Percentiles rank a stretch among this genome's conserved stretches.
phyloP scores from a whole-genome alignment of 2,797 vertebrate species.

The Tapirus indicus region DNA sequence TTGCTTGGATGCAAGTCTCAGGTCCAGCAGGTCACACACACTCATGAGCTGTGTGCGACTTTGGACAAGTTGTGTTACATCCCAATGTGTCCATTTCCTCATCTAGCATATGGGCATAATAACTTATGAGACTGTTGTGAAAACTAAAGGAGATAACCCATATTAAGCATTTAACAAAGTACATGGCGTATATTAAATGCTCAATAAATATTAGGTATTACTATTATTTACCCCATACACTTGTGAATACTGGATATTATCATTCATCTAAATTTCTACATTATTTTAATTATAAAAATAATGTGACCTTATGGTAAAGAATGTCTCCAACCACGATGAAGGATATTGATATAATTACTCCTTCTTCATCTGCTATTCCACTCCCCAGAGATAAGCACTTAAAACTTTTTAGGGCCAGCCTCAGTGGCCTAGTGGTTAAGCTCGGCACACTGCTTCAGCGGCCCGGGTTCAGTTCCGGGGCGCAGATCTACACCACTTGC shows the following conservation, averaged over 20 bases:
- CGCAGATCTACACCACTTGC: no score
- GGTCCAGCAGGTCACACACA: no score
- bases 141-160: neutral
- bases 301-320: neutral
- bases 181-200: neutral
- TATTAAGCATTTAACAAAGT: neutral
- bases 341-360: neutral
- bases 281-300: slow-evolving; percentile 1
- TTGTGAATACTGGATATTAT: neutral
- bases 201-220: neutral
- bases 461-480: no score
- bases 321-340: neutral
- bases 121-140: neutral
- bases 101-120: no score
- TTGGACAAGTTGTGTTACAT: neutral
- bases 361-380: neutral
- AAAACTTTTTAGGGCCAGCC: neutral
- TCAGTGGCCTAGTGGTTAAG: no score
- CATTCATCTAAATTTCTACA: neutral
- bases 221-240: neutral
- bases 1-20: neutral
- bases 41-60: neutral
- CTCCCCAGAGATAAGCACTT: neutral
- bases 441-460: no score
- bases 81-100: neutral